Percentiles rank a stretch among this genome's conserved stretches.
These are phyloP conservation scores for Hydropsyche betteni DNA, from an alignment of 2,888 invertebrate genomes.

Conservation along the genomic window DNA sequence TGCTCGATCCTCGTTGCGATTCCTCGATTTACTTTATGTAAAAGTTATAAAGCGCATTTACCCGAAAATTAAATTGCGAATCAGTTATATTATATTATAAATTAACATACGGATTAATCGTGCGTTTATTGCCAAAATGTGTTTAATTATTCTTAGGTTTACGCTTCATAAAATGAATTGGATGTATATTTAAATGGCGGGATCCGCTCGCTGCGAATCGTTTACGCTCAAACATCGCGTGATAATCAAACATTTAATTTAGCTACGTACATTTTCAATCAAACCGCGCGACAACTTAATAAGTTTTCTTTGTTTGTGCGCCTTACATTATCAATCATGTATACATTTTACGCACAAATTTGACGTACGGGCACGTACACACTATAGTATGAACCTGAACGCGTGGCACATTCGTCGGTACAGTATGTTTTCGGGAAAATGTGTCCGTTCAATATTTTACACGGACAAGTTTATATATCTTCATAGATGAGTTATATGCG, in stretches of 20 bases:
- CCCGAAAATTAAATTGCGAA: too few species aligned
- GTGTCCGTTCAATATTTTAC: slow-evolving; percentile 13
- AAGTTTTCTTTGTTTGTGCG: too few species aligned
- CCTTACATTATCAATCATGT: too few species aligned
- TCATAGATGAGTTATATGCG: background rate
- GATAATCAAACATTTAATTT: slow-evolving; percentile 17
- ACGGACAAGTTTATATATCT: slow-evolving; percentile 1
- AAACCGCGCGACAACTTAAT: background rate
- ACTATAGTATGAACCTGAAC: background rate
- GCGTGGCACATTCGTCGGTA: background rate
- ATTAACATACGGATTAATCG: too few species aligned
- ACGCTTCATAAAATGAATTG: too few species aligned
- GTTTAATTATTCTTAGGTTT: too few species aligned
- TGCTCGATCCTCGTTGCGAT: background rate
- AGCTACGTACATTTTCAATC: background rate
- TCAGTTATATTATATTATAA: too few species aligned
- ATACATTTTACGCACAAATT: too few species aligned
- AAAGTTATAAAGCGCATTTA: background rate
- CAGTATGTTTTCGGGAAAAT: background rate
- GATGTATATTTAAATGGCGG: too few species aligned
- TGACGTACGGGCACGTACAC: too few species aligned
- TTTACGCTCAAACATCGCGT: background rate
- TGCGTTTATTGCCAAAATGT: too few species aligned
- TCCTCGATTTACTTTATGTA: background rate
- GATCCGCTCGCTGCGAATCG: background rate